These are phyloP conservation scores for Drosophila nr. perissopoda DNA, from an alignment of 2,888 invertebrate genomes.

Conservation along the genomic window DNA sequence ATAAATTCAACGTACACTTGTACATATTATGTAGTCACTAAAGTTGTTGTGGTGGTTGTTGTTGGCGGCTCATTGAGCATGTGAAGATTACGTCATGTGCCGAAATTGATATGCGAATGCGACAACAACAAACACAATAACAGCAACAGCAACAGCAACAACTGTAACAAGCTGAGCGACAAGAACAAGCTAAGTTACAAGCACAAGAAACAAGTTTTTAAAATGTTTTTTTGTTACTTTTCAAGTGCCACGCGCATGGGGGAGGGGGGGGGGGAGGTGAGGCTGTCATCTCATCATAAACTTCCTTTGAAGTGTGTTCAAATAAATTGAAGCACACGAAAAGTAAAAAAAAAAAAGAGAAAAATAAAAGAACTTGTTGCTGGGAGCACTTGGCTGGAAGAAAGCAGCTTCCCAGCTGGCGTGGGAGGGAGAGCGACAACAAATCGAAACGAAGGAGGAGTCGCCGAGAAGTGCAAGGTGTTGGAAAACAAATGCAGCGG, in stretches of 20 bases:
- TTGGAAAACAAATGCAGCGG: slow-evolving; percentile 40
- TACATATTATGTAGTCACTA: slow-evolving; percentile 27
- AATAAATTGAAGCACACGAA: slow-evolving; percentile 21
- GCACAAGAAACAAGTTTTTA: slow-evolving; percentile 49
- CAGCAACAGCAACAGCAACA: slow-evolving; percentile 32
- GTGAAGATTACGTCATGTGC: slow-evolving; percentile 79
- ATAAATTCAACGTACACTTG: slow-evolving; percentile 36
- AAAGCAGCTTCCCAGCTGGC: slow-evolving; percentile 1
- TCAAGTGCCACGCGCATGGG: slow-evolving; percentile 6
- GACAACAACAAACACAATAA: slow-evolving; percentile 34
- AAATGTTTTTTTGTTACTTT: slow-evolving; percentile 28
- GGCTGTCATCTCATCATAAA: slow-evolving; percentile 44
- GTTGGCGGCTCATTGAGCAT: slow-evolving; percentile 62
- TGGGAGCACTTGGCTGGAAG: slow-evolving; percentile 1
- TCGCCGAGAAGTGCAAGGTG: slow-evolving; percentile 33
- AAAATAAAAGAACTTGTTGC: slow-evolving; percentile 40
- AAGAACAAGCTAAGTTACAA: slow-evolving; percentile 50
- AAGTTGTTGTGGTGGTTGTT: slow-evolving; percentile 34
- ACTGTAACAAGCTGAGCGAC: slow-evolving; percentile 40
- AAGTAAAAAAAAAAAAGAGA: slow-evolving; percentile 1
- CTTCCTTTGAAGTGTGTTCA: slow-evolving; percentile 41
- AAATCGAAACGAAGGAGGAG: not conserved
- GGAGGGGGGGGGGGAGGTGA: not conserved
- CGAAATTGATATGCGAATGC: slow-evolving; percentile 76
- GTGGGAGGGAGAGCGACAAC: slow-evolving; percentile 8